Conservation (phyloP, 2,888 invertebrate genomes). For the Eucera pruinosa region DNA sequence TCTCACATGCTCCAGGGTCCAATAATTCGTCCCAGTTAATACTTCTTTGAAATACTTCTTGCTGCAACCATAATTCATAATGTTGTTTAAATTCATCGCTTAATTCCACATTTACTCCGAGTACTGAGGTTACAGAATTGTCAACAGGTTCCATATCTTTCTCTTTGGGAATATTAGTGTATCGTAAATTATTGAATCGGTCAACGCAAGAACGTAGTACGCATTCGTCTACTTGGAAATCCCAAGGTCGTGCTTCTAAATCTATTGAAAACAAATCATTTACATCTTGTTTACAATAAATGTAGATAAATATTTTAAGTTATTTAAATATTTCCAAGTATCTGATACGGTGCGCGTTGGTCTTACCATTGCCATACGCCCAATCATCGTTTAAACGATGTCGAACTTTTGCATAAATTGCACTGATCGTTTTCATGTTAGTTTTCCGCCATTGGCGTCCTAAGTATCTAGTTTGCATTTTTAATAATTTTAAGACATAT, state of each 20-base stretch:
- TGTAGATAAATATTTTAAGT: not conserved
- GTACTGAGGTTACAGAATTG: slow-evolving; percentile 92
- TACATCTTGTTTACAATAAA: not conserved
- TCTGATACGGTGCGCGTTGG: too few relatives aligned
- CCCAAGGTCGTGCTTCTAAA: slow-evolving; percentile 98
- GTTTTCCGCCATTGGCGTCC: slow-evolving; percentile 99
- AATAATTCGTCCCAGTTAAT: slow-evolving; percentile 91
- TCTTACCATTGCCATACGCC: slow-evolving; percentile 98
- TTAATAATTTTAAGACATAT: slow-evolving; percentile 98
- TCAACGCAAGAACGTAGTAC: slow-evolving; percentile 97
- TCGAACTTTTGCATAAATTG: slow-evolving; percentile 98
- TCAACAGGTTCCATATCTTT: slow-evolving; percentile 89
- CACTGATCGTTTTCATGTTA: slow-evolving; percentile 99
- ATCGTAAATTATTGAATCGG: slow-evolving; percentile 97
- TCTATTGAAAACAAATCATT: slow-evolving; percentile 85
- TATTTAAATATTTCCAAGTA: not conserved
- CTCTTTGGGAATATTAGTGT: slow-evolving; percentile 85
- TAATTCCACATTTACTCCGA: slow-evolving; percentile 92
- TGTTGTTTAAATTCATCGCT: slow-evolving; percentile 97
- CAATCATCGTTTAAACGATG: slow-evolving; percentile 99
- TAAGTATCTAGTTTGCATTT: slow-evolving; percentile 99
- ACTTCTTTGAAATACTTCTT: slow-evolving; percentile 96
- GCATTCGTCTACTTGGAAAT: slow-evolving; percentile 99
- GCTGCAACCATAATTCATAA: slow-evolving; percentile 97
- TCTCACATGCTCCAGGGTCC: slow-evolving; percentile 77